phyloP scores from a whole-genome alignment of 2,113 vertebrate species.

The Canis aureus region DNA sequence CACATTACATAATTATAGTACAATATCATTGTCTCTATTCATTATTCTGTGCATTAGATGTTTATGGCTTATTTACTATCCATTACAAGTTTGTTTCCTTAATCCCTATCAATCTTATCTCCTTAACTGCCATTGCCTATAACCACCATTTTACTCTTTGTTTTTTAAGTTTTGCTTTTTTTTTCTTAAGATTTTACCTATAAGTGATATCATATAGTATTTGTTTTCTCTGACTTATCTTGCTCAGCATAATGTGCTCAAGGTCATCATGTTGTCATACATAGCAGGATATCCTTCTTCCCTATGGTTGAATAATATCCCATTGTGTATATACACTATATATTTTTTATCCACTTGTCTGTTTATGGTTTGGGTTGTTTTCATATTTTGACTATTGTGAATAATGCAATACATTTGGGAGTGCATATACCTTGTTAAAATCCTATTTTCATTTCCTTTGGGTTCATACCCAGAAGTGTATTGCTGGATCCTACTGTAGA shows the following conservation, averaged over 20 bases:
- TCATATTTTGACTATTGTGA: neutral
- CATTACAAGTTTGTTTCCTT: neutral
- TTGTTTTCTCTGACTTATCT: neutral
- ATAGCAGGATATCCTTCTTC: neutral
- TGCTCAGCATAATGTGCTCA: neutral
- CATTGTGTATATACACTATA: neutral
- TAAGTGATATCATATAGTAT: neutral
- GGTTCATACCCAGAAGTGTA: neutral
- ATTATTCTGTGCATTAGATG: neutral
- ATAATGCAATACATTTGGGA: neutral
- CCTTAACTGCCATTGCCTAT: neutral
- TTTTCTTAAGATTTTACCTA: neutral
- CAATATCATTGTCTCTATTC: neutral
- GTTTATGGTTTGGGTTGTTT: neutral
- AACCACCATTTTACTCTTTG: neutral
- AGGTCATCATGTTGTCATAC: neutral
- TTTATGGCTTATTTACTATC: neutral
- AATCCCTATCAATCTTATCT: neutral
- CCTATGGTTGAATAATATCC: neutral
- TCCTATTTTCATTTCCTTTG: neutral
- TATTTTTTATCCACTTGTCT: neutral
- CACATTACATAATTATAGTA: neutral
- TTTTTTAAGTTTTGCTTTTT: neutral
- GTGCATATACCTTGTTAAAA: neutral
- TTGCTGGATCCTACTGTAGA: neutral